Evolutionary conservation across 2,113 vertebrate species (phyloP).

Genomic region (Prietella phreatophila): DNA sequence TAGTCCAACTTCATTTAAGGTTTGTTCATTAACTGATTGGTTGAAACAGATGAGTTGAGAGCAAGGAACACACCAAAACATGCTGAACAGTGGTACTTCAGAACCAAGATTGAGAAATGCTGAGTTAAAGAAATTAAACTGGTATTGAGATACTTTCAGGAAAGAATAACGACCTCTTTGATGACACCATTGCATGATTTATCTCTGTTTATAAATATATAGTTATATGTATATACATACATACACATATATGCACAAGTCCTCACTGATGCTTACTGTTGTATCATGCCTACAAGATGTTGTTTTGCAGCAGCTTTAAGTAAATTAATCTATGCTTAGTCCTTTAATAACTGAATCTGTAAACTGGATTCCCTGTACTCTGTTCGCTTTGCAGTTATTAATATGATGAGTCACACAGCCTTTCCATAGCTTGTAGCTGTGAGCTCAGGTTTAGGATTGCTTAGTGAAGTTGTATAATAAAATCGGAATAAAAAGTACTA

Average conservation of each 20-base stretch:
- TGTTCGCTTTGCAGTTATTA: constrained; percentile 28
- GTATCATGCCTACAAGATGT: constrained; percentile 16
- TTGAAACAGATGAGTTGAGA: neutral
- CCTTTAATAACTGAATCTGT: constrained; percentile 31
- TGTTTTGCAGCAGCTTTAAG: constrained; percentile 32
- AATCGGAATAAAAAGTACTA: too few species aligned
- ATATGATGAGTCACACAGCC: constrained; percentile 10
- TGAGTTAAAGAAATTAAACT: neutral
- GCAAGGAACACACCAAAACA: neutral
- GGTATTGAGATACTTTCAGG: neutral
- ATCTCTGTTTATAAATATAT: neutral
- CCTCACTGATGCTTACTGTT: neutral
- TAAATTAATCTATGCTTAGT: constrained; percentile 29
- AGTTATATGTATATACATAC: neutral
- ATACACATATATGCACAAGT: neutral
- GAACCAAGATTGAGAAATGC: too few species aligned
- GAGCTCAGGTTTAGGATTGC: constrained; percentile 17
- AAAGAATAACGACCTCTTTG: neutral
- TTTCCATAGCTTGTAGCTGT: neutral
- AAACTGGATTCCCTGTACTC: constrained; percentile 19
- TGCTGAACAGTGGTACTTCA: neutral
- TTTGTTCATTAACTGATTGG: neutral
- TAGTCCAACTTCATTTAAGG: neutral
- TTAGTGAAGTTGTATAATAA: neutral
- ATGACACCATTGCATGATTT: neutral